Evolutionary conservation across 2,888 invertebrate species (phyloP), one percentile per base, ranked within the genome.

Genomic region (Pegoplata infirma): DNA sequence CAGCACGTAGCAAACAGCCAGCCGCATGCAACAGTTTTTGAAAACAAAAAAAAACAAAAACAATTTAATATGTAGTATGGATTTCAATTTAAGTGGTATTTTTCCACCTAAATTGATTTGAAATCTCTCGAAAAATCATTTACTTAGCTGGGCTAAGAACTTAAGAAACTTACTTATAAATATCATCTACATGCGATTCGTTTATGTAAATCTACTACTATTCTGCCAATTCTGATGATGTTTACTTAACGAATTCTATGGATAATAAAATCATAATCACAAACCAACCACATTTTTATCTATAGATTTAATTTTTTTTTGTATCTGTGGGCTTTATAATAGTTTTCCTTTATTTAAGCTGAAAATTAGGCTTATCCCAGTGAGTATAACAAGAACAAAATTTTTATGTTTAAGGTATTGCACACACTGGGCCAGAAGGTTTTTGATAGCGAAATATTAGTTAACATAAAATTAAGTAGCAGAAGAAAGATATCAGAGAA

Each of bases 221-320:
- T 8, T 25, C 51, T 14, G 7, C 23, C 55, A 28, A 61, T 55
- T n/a, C n/a, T n/a, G n/a, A n/a, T 3, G 16, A 28, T 75, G 61
- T 79, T 75, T 71, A 46, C 51, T 51, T 56, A 16, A 55, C 46
- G 55, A 55, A 56, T 71, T 49, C 79, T 76, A 59, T 56, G 71
- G 73, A 83, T 85, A 83, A 85, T 85, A 85, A 87, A 85, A 83
- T 83, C 84, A 87, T 86, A 85, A 86, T 87, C 84, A 86, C 84
- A 82, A 78, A 19, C 53, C 55, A 16, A 55, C 23, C 23, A 46
- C 47, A 28, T 25, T 61, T 28, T 28, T 8, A 28, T 61, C 14
- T 58, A 21, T 23, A 17, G 32, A 17, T 40, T n/a, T 1, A 10
- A 14, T 59, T 44, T 21, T 14, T 25, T 19, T 36, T 59, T n/a